Conservation (phyloP, 2,888 invertebrate genomes). For the Drosophila tanythrix region DNA sequence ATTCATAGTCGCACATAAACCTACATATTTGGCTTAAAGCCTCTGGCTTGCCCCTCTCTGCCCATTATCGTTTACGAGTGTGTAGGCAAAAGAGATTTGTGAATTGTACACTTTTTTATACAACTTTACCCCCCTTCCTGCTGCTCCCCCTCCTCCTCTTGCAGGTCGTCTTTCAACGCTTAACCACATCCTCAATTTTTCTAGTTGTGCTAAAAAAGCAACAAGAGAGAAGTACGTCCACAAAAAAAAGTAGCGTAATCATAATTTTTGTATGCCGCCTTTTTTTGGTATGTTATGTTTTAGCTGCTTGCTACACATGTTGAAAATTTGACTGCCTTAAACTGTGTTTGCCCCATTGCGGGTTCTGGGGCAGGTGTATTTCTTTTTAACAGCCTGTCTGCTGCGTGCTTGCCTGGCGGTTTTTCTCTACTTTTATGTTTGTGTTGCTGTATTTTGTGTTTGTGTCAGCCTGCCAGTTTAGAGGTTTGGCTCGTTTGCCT, state of each 20-base stretch:
- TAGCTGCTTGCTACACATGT: conserved; percentile 60
- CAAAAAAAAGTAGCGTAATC: conserved; percentile 42
- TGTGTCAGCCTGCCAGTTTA: conserved; percentile 1
- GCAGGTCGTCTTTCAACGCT: conserved; percentile 21
- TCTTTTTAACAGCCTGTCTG: conserved; percentile 42
- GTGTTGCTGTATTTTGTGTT: conserved; percentile 1
- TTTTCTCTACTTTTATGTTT: conserved; percentile 28
- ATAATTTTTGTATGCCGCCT: conserved; percentile 60
- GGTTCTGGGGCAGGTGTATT: conserved; percentile 63
- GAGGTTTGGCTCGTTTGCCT: conserved; percentile 43
- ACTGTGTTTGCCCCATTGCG: conserved; percentile 46
- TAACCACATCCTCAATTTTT: conserved; percentile 78
- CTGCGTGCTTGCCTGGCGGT: conserved; percentile 28
- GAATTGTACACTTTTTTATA: conserved; percentile 46
- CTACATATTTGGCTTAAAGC: conserved; percentile 46
- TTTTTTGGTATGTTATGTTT: conserved; percentile 31
- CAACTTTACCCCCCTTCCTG: background rate
- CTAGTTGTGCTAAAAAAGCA: conserved; percentile 62
- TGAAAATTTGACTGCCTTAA: conserved; percentile 59
- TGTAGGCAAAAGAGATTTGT: conserved; percentile 72
- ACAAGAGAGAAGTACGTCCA: conserved; percentile 3
- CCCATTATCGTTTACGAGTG: conserved; percentile 34
- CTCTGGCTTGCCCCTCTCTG: background rate
- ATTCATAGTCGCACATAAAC: conserved; percentile 42
- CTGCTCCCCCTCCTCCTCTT: background rate